phyloP scores from a whole-genome alignment of 1,140 invertebrate genomes.

The Aphelinus certus region DNA sequence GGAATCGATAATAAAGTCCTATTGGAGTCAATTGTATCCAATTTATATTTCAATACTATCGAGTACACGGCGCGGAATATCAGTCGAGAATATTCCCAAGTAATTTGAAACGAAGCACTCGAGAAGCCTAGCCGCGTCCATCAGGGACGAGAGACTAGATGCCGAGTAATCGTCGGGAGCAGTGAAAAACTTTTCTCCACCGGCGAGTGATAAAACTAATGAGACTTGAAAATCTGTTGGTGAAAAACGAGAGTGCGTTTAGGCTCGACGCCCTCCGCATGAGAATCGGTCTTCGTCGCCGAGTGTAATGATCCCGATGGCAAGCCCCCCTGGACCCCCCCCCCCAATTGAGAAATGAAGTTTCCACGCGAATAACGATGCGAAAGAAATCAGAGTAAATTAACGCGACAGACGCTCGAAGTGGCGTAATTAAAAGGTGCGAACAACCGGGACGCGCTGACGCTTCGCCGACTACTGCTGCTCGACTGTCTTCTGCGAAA shows the following conservation, averaged over 20 bases:
- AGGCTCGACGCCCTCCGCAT: conserved; percentile 24
- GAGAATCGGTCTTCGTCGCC: background rate
- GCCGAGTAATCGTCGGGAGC: too few species aligned
- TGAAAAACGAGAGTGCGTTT: conserved; percentile 21
- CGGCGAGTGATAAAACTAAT: conserved; percentile 34
- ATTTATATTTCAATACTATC: too few species aligned
- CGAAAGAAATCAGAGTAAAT: conserved; percentile 38
- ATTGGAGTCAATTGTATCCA: too few species aligned
- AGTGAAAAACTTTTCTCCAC: too few species aligned
- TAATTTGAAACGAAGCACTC: too few species aligned
- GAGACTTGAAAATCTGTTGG: conserved; percentile 28
- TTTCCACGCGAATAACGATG: conserved; percentile 30
- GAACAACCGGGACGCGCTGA: conserved; percentile 29
- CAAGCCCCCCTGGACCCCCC: background rate
- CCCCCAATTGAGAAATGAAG: background rate
- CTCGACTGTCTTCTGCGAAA: conserved; percentile 1
- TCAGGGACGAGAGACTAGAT: too few species aligned
- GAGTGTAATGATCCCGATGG: background rate
- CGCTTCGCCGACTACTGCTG: conserved; percentile 3
- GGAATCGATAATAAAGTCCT: too few species aligned
- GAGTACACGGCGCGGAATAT: too few species aligned
- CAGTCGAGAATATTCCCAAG: too few species aligned
- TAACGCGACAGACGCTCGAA: conserved; percentile 16
- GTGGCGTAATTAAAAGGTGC: conserved; percentile 39
- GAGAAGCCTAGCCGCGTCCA: too few species aligned